Base-by-base conservation (phyloP, 1,140 invertebrate genomes). In the Cataglyphis hispanica region DNA sequence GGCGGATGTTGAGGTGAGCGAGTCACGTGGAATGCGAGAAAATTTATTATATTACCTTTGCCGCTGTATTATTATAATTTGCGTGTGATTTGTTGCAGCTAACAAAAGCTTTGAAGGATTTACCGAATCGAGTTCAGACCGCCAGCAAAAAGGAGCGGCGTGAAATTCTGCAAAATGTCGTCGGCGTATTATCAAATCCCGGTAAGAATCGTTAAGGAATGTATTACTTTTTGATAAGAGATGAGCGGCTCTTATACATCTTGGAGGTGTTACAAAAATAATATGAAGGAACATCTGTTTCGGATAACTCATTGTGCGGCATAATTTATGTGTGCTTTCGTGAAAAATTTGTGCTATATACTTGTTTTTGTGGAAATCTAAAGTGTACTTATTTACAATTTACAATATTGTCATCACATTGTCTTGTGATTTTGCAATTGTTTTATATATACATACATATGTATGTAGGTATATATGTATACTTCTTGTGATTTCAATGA, bases 81-180 rank as follows among this genome's bases (percentile, higher is more conserved):
- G 27, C 0, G 69, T 89, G 56, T 95, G 16, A 50, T 93, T 92
- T 91, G 90, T 96, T 95, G 22, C 93, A 98, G 97, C 94, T 97
- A 88, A 93, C 97, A 75, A 97, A 96, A 94, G 97, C 96, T 89
- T 95, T 98, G 86, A 98, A 97, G 92, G 97, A 98, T 96, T 96
- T 98, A 94, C 97, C 97, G 34, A 96, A 96, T 93, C 97, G 97
- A 94, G 96, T 98, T 86, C 97, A 98, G 93, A 97, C 97, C 89
- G 96, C 97, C 61, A 97, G 97, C 93, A 95, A 97, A 84, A 97
- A 97, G 89, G 97, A 97, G 89, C 96, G 98, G 89, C 96, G 96
- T 87, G 93, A 96, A 91, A 95, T 98, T 86, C 95, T 98, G 87
- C 93, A 97, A 90, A 96, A 97, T 96, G 97, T 98, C 90, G 96